Conservation (phyloP, 2,888 invertebrate species). For the Saturnia pavonia region DNA sequence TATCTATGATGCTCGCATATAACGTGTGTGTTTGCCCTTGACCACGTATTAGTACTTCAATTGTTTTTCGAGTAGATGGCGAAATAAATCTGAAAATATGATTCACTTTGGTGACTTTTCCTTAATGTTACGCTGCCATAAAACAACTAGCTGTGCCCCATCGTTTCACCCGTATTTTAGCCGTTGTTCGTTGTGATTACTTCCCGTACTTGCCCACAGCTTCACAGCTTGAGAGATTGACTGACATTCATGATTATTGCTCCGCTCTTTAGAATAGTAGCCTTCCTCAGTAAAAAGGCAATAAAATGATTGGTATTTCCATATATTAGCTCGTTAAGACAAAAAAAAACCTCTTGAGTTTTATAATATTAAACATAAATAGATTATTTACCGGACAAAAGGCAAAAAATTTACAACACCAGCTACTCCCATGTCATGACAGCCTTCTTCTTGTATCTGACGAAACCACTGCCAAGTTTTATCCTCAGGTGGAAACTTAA, state of each 20-base stretch:
- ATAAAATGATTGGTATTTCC: no score
- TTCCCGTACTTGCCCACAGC: no score
- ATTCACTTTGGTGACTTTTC: not conserved
- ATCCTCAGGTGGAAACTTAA: constrained; percentile 85
- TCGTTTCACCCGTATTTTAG: no score
- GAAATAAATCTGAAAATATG: constrained; percentile 78
- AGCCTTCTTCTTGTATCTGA: constrained; percentile 90
- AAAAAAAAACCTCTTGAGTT: no score
- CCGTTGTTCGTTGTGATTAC: no score
- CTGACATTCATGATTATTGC: no score
- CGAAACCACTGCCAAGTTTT: constrained; percentile 89
- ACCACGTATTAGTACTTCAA: constrained; percentile 85
- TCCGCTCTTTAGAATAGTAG: no score
- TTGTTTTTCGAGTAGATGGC: constrained; percentile 83
- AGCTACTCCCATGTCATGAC: constrained; percentile 90
- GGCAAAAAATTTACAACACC: constrained; percentile 93
- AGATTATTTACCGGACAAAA: constrained; percentile 83
- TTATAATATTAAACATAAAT: not conserved
- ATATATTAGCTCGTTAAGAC: no score
- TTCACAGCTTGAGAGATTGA: no score
- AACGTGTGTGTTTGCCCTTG: constrained; percentile 87
- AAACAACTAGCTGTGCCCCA: no score
- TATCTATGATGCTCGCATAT: constrained; percentile 85
- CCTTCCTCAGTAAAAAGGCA: no score
- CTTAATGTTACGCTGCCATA: not conserved